A percentile compares a stretch with the other conserved stretches of the same genome.
These are phyloP conservation scores for Brachyptera putata DNA, from an alignment of 2,888 invertebrate genomes.

Conservation along the genomic window DNA sequence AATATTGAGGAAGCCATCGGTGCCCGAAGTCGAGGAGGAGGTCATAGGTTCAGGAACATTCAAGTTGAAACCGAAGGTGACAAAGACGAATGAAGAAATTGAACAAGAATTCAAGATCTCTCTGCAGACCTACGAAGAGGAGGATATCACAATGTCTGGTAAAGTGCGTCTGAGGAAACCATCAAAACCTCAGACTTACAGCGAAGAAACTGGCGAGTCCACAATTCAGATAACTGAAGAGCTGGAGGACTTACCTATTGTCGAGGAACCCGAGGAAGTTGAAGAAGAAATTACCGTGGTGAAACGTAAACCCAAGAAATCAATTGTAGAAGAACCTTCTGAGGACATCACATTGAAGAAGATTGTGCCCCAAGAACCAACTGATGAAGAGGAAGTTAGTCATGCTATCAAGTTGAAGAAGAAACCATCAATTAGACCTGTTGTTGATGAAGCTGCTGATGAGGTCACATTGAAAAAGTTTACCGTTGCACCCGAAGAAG, in stretches of 20 bases:
- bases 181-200: constrained; percentile 62
- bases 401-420: constrained; percentile 33
- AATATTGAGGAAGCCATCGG: constrained; percentile 60
- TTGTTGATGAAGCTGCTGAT: constrained; percentile 39
- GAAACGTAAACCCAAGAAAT: constrained; percentile 35
- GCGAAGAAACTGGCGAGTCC: constrained; percentile 72
- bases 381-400: constrained; percentile 35
- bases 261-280: constrained; percentile 33
- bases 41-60: constrained; percentile 74
- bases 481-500: constrained; percentile 23
- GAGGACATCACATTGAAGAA: constrained; percentile 71
- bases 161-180: constrained; percentile 75
- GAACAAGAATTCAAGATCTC: constrained; percentile 88
- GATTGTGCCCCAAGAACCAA: constrained; percentile 50
- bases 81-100: constrained; percentile 78
- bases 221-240: constrained; percentile 65
- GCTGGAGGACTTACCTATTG: constrained; percentile 48
- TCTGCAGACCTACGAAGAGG: constrained; percentile 79
- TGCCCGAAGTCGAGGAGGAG: constrained; percentile 64
- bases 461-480: constrained; percentile 37
- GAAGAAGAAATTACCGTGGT: constrained; percentile 24
- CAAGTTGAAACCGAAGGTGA: constrained; percentile 70
- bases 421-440: constrained; percentile 34
- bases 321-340: constrained; percentile 39
- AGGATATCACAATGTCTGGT: constrained; percentile 81